Percentiles rank a stretch among this genome's conserved stretches.
phyloP scores from a whole-genome alignment of 2,888 invertebrate species.

The Ophion costatus region DNA sequence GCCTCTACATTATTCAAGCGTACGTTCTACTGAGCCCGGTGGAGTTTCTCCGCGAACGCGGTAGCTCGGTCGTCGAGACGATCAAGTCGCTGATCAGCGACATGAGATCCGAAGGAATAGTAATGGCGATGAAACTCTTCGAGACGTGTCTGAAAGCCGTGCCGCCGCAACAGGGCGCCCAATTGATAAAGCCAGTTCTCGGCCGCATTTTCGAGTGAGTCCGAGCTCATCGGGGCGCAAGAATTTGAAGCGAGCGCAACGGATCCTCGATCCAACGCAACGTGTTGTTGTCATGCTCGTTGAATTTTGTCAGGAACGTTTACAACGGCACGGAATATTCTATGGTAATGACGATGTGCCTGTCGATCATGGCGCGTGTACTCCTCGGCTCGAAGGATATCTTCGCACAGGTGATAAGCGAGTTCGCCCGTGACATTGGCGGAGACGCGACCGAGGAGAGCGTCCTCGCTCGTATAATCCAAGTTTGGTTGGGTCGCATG shows the following conservation, averaged over 20 bases:
- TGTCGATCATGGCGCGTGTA: constrained; percentile 91
- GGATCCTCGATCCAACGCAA: background rate
- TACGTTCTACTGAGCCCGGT: constrained; percentile 92
- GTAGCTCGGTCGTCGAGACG: constrained; percentile 88
- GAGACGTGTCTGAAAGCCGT: constrained; percentile 91
- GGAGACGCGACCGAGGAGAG: constrained; percentile 86
- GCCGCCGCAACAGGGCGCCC: constrained; percentile 89
- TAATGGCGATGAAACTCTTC: constrained; percentile 90
- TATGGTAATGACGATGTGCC: constrained; percentile 90
- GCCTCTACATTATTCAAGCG: constrained; percentile 92
- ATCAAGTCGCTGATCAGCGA: constrained; percentile 91
- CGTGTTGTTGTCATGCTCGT: constrained; percentile 22
- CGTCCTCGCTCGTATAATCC: constrained; percentile 89
- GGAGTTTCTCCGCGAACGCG: constrained; percentile 90
- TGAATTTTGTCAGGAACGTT: constrained; percentile 85
- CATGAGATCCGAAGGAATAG: constrained; percentile 89
- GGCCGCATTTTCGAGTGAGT: constrained; percentile 86
- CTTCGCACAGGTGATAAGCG: constrained; percentile 78
- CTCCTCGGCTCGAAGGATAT: constrained; percentile 87
- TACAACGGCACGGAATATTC: constrained; percentile 89
- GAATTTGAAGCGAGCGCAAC: background rate
- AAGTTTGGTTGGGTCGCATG: constrained; percentile 92
- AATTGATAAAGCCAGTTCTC: constrained; percentile 88
- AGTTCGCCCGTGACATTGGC: constrained; percentile 75
- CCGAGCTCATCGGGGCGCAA: background rate